Evolutionary conservation across 2,113 vertebrate species (phyloP).

Genomic region (Tor tambroides): DNA sequence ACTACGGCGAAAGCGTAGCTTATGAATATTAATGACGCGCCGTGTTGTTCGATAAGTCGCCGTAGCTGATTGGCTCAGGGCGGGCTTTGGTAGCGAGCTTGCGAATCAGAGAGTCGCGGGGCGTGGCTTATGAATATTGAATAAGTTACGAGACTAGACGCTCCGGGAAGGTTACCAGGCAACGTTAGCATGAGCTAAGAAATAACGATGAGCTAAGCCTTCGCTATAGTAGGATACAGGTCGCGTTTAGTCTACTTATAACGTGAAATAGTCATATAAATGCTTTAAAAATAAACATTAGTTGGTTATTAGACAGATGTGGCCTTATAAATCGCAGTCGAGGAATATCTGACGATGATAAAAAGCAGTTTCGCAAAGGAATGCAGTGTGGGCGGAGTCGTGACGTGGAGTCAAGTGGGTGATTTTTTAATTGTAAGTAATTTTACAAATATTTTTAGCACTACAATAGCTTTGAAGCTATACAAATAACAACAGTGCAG

Average conservation of each 20-base stretch:
- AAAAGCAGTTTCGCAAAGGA: constrained; percentile 61
- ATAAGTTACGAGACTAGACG: not conserved
- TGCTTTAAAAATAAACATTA: too few species aligned
- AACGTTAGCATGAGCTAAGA: not conserved
- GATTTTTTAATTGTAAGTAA: not conserved
- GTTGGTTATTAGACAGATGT: not conserved
- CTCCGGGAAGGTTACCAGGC: constrained; percentile 23
- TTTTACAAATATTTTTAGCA: not conserved
- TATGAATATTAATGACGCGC: constrained; percentile 21
- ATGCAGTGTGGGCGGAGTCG: constrained; percentile 70
- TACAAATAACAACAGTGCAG: not conserved
- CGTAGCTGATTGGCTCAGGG: not conserved
- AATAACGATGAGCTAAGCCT: not conserved
- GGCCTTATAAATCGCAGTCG: not conserved
- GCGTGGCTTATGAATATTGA: not conserved
- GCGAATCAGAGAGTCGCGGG: not conserved
- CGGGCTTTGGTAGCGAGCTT: not conserved
- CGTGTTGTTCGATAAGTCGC: not conserved
- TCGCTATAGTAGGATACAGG: not conserved
- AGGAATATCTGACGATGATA: not conserved
- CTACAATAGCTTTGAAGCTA: not conserved
- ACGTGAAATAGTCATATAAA: not conserved
- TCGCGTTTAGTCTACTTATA: not conserved
- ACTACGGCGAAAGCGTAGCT: not conserved
- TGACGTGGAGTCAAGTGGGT: constrained; percentile 37